Evolutionary conservation across 1,140 invertebrate genomes (phyloP).

Genomic region (Drosophila elegans): DNA sequence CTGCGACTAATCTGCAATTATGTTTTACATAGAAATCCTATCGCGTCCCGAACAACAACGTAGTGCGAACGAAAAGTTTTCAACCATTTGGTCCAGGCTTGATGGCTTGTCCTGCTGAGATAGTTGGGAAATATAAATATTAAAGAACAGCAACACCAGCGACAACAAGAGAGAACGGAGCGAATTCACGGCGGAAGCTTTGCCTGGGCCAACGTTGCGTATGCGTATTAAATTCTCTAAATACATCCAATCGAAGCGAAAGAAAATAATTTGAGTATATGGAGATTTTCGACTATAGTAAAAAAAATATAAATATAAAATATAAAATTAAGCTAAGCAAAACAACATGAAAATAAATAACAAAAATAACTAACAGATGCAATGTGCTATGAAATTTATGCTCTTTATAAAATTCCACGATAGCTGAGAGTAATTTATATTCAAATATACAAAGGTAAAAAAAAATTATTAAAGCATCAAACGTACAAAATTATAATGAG

Average conservation of each 20-base stretch:
- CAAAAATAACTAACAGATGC: no score
- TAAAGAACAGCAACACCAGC: slow-evolving; percentile 30
- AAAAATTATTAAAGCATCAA: no score
- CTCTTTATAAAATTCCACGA: no score
- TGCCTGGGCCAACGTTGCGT: slow-evolving; percentile 16
- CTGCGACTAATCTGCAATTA: slow-evolving; percentile 81
- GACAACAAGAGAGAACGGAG: slow-evolving; percentile 1
- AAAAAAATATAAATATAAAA: no score
- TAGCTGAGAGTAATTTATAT: no score
- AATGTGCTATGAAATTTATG: no score
- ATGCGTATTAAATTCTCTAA: slow-evolving; percentile 20
- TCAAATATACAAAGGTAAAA: no score
- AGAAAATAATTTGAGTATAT: neutral
- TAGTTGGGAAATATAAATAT: slow-evolving; percentile 51
- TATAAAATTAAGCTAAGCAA: no score
- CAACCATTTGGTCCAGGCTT: slow-evolving; percentile 52
- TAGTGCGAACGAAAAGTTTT: slow-evolving; percentile 40
- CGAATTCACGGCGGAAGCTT: slow-evolving; percentile 14
- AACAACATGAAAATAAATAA: no score
- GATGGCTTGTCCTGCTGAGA: slow-evolving; percentile 65
- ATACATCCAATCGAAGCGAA: slow-evolving; percentile 9
- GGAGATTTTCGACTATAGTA: no score
- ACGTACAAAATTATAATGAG: no score
- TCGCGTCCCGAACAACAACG: slow-evolving; percentile 50
- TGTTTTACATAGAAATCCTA: slow-evolving; percentile 80